Percentiles rank a stretch among this genome's conserved stretches.
Evolutionary conservation across 2,113 vertebrate genomes (phyloP).

Genomic region (Podarcis raffonei): DNA sequence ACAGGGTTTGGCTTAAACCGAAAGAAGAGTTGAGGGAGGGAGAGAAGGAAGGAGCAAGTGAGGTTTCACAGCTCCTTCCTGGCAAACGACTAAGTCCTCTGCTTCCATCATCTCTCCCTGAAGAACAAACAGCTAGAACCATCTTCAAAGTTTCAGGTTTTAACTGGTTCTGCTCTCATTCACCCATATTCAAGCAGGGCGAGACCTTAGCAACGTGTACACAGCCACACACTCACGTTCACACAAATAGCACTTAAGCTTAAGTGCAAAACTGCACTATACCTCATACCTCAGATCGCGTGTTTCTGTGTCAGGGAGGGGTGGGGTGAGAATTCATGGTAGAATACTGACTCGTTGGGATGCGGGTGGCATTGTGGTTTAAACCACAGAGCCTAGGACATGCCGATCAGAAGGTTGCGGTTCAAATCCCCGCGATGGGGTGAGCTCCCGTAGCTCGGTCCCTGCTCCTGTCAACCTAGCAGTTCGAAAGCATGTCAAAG

Average conservation of each 20-base stretch:
- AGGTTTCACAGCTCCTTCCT: background rate
- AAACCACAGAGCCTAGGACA: no score
- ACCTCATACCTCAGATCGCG: background rate
- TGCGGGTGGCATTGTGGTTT: no score
- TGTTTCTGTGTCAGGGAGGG: no score
- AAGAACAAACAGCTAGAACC: background rate
- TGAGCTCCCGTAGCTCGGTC: no score
- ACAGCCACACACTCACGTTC: background rate
- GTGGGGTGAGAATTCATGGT: no score
- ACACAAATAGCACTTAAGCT: background rate
- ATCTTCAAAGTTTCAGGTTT: background rate
- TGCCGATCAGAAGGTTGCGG: no score
- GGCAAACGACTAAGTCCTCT: background rate
- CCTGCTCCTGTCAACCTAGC: no score
- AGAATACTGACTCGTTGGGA: no score
- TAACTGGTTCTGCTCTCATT: background rate
- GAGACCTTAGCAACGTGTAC: background rate
- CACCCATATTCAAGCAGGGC: background rate
- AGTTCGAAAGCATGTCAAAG: no score
- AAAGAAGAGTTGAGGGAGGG: no score
- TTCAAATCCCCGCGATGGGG: no score
- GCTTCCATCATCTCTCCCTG: background rate
- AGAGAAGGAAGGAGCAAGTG: no score
- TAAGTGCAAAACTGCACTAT: background rate
- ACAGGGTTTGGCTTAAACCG: background rate